Percentiles rank a stretch among this genome's conserved stretches.
phyloP scores from a whole-genome alignment of 2,113 vertebrate genomes.

The Etia nguti region DNA sequence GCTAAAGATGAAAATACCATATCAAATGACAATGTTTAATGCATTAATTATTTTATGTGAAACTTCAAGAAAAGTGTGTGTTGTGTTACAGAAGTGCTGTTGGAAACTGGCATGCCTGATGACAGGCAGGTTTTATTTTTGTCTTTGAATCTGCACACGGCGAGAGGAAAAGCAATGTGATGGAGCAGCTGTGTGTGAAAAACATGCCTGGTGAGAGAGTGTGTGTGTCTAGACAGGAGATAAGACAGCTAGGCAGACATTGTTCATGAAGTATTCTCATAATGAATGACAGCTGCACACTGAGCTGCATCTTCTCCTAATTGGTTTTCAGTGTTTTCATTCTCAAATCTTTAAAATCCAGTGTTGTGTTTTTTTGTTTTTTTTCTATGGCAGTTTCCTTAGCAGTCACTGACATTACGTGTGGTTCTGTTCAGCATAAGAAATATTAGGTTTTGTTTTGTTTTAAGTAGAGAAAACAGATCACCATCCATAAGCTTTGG shows the following conservation, averaged over 20 bases:
- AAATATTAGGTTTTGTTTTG: not conserved
- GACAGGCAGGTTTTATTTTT: not conserved
- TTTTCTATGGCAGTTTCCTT: not conserved
- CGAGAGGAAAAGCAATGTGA: not conserved
- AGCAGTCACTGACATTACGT: not conserved
- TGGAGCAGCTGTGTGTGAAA: not conserved
- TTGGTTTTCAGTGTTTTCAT: slow-evolving; percentile 4
- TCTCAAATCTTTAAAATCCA: not conserved
- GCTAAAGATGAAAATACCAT: not conserved
- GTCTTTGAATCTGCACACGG: not conserved
- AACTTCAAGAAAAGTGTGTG: not conserved
- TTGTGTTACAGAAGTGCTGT: not conserved
- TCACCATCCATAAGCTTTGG: not conserved
- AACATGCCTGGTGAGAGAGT: not conserved
- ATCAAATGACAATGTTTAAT: not conserved
- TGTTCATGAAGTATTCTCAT: not conserved
- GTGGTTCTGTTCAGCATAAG: not conserved
- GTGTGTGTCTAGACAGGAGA: not conserved
- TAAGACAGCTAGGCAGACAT: not conserved
- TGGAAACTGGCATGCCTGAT: not conserved
- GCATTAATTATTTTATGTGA: not conserved
- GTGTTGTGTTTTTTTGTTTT: not conserved
- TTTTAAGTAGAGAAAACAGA: not conserved
- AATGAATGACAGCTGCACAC: slow-evolving; percentile 18
- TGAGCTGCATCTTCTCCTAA: not conserved